Evolutionary conservation across 2,113 vertebrate genomes (phyloP).

Genomic region (Triplophysa dalaica): DNA sequence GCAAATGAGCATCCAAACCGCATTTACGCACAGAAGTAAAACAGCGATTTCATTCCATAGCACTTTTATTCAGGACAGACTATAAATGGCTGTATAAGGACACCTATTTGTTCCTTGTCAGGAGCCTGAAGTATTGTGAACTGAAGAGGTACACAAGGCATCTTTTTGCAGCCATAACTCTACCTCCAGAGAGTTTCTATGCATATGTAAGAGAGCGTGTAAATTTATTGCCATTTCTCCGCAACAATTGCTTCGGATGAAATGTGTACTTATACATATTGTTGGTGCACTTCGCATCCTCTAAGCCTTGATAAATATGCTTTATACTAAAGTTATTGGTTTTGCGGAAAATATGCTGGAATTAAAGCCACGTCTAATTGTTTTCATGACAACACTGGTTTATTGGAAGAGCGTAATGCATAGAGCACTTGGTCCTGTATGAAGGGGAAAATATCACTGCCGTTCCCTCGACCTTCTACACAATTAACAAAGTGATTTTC

Average conservation of each 20-base stretch:
- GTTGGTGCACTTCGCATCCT: slow-evolving; percentile 31
- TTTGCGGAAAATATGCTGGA: slow-evolving; percentile 41
- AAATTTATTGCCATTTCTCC: slow-evolving; percentile 60
- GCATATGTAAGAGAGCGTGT: slow-evolving; percentile 57
- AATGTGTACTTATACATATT: slow-evolving; percentile 54
- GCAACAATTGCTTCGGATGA: slow-evolving; percentile 57
- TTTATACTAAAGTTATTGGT: slow-evolving; percentile 42
- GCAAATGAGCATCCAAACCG: slow-evolving; percentile 21
- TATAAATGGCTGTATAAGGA: slow-evolving; percentile 31
- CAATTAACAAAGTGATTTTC: slow-evolving; percentile 55
- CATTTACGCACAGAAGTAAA: neutral
- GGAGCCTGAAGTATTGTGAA: slow-evolving; percentile 11
- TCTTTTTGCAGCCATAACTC: slow-evolving; percentile 58
- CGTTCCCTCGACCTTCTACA: slow-evolving; percentile 44
- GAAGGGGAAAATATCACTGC: slow-evolving; percentile 9
- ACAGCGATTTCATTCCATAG: neutral
- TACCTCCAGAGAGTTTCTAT: slow-evolving; percentile 55
- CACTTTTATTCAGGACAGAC: slow-evolving; percentile 17
- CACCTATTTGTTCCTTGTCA: slow-evolving; percentile 38
- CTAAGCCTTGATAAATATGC: slow-evolving; percentile 57
- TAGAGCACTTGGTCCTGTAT: slow-evolving; percentile 17
- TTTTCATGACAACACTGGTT: slow-evolving; percentile 44
- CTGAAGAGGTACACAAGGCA: slow-evolving; percentile 25
- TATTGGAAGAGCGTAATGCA: slow-evolving; percentile 30
- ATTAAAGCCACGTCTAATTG: slow-evolving; percentile 62